Conservation (phyloP, 2,797 vertebrate genomes). For the Danio kyathit region DNA sequence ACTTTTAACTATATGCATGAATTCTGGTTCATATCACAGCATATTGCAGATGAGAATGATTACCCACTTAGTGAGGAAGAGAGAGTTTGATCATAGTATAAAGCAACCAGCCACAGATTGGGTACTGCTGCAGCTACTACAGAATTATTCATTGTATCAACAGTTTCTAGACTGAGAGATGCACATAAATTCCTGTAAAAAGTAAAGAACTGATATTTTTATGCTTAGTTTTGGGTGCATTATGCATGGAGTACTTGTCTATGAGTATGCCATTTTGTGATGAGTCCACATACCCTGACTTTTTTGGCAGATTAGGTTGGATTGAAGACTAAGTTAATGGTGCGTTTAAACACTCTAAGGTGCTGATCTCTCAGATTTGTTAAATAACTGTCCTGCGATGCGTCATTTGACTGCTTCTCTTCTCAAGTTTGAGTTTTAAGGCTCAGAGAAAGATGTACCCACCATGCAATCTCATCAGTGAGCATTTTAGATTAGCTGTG, state of each 20-base stretch:
- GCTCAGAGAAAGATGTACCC: conserved; percentile 51
- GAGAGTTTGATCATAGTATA: not conserved
- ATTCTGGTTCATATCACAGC: not conserved
- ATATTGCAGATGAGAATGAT: not conserved
- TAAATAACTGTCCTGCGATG: conserved; percentile 26
- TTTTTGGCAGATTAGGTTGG: conserved; percentile 31
- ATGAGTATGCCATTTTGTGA: conserved; percentile 11
- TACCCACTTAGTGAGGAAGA: not conserved
- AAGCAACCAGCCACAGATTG: too few species aligned
- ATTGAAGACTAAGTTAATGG: conserved; percentile 29
- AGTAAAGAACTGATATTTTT: not conserved
- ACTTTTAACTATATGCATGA: conserved; percentile 8
- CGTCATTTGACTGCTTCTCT: conserved; percentile 36
- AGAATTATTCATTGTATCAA: not conserved
- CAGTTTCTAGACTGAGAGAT: not conserved
- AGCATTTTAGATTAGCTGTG: conserved; percentile 51
- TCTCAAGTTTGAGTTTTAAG: conserved; percentile 29
- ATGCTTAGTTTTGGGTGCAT: conserved; percentile 12
- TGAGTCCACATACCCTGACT: conserved; percentile 17
- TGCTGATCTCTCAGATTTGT: not conserved
- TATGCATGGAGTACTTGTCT: conserved; percentile 2
- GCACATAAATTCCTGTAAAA: not conserved
- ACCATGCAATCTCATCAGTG: conserved; percentile 47
- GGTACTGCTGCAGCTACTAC: not conserved
- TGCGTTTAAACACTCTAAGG: conserved; percentile 28